These are phyloP conservation scores for Aldrovandia affinis DNA, from an alignment of 2,797 vertebrate species.

Conservation along the genomic window DNA sequence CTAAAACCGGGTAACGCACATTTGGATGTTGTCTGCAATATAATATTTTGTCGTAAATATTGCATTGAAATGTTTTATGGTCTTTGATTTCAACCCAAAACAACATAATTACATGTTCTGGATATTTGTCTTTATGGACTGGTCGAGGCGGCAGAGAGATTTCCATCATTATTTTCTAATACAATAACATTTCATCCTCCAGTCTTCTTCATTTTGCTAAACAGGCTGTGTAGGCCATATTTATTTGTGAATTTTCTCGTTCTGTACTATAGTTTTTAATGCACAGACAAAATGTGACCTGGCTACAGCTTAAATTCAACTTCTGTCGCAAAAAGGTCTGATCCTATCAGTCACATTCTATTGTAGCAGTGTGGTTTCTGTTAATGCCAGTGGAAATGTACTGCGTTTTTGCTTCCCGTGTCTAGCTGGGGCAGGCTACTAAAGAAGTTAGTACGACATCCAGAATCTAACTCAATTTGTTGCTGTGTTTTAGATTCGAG, in stretches of 20 bases:
- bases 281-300: background rate
- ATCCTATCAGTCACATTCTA: background rate
- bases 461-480: background rate
- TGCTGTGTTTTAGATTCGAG: constrained; percentile 80
- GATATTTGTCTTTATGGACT: background rate
- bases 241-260: background rate
- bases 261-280: background rate
- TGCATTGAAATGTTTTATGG: too few species aligned
- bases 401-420: background rate
- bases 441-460: too few species aligned
- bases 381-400: background rate
- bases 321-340: background rate
- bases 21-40: background rate
- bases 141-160: background rate
- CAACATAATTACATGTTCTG: background rate
- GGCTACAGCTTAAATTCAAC: background rate
- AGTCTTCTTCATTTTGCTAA: background rate
- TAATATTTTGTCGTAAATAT: background rate
- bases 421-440: background rate
- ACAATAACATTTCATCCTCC: background rate
- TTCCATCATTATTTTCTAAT: background rate
- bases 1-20: too few species aligned
- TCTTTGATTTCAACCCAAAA: background rate
- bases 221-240: background rate
- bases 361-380: background rate